Evolutionary conservation across 2,888 invertebrate species (phyloP).

Genomic region (Plagodis pulveraria): DNA sequence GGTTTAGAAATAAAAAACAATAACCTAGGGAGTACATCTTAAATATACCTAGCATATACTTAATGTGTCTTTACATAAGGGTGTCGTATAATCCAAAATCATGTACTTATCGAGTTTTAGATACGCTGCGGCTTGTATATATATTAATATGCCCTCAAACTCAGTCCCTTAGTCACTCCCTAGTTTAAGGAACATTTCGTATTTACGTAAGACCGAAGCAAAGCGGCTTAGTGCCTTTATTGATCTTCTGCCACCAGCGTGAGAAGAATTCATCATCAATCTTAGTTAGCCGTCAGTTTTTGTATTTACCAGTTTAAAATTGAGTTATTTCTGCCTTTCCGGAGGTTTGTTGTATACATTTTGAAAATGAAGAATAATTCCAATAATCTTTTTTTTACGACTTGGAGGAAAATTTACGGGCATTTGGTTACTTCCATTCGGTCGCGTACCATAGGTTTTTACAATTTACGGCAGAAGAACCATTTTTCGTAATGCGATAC

Average conservation of each 20-base stretch:
- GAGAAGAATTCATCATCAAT: slow-evolving; percentile 32
- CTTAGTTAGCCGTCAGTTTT: slow-evolving; percentile 31
- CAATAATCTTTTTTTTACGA: no score
- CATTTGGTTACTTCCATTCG: no score
- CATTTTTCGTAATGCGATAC: no score
- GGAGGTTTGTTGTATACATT: slow-evolving; percentile 1
- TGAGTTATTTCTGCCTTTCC: slow-evolving; percentile 27
- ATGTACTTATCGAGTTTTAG: no score
- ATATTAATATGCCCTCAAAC: not conserved
- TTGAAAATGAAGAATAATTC: not conserved
- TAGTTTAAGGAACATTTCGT: slow-evolving; percentile 19
- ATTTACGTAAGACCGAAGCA: slow-evolving; percentile 25
- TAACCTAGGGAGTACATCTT: no score
- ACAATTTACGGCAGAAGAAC: no score
- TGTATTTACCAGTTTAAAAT: slow-evolving; percentile 26
- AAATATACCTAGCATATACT: no score
- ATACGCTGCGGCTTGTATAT: not conserved
- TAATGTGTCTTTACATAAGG: no score
- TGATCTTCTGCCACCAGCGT: slow-evolving; percentile 23
- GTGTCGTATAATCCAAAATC: no score
- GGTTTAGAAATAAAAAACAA: no score
- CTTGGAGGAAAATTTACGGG: no score
- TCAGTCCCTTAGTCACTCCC: slow-evolving; percentile 1
- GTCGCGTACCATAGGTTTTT: no score
- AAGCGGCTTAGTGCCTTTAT: slow-evolving; percentile 29